These are phyloP conservation scores for Vollenhovia emeryi DNA, from an alignment of 1,140 invertebrate genomes.

Conservation along the genomic window DNA sequence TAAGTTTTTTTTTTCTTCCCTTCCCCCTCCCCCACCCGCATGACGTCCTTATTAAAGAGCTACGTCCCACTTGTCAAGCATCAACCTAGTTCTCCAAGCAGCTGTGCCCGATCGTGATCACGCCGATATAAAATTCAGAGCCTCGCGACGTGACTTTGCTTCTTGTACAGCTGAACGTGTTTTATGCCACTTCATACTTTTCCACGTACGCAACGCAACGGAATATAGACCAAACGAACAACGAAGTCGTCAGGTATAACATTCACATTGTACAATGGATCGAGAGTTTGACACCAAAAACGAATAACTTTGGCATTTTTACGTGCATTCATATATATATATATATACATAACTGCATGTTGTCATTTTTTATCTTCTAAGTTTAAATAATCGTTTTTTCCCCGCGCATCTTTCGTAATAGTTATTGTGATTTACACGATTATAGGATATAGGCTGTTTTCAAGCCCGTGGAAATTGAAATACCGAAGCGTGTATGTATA, in stretches of 20 bases:
- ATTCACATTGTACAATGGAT: neutral
- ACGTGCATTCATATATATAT: too few species aligned
- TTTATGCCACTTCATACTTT: conserved; percentile 2
- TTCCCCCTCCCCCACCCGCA: too few species aligned
- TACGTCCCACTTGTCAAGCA: conserved; percentile 46
- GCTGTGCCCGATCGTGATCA: conserved; percentile 41
- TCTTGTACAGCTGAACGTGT: neutral
- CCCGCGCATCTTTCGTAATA: neutral
- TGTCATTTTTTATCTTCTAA: neutral
- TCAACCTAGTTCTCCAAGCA: conserved; percentile 46
- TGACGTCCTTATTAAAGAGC: conserved; percentile 53
- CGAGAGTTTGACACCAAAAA: neutral
- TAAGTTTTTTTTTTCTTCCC: conserved; percentile 27
- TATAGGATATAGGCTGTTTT: neutral
- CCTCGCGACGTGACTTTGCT: conserved; percentile 15
- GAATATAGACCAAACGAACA: conserved; percentile 6
- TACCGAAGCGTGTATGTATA: neutral
- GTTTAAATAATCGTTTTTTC: neutral
- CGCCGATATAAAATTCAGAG: conserved; percentile 55
- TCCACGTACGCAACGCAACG: neutral
- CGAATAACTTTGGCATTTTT: too few species aligned
- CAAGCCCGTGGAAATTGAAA: neutral
- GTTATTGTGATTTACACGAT: neutral
- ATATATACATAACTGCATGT: neutral
- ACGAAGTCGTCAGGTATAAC: neutral